Evolutionary conservation across 2,888 invertebrate species (phyloP).

Genomic region (Corbicula japonica): DNA sequence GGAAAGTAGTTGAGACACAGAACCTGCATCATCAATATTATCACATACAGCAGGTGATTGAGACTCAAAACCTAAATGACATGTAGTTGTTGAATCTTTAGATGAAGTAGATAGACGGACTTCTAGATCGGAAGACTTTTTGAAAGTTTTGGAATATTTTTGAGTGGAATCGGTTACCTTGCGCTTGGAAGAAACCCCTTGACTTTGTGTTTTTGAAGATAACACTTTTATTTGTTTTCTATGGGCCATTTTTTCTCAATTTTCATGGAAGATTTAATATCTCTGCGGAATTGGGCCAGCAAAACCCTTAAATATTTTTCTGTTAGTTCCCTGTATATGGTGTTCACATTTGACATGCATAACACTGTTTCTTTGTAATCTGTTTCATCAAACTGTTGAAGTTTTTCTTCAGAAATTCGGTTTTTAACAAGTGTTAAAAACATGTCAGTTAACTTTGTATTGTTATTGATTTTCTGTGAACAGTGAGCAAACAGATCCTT

Average conservation of each 20-base stretch:
- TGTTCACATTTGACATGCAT: neutral
- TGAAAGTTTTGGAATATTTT: neutral
- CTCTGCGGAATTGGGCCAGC: constrained; percentile 41
- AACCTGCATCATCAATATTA: neutral
- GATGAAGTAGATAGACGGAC: neutral
- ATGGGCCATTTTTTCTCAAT: constrained; percentile 52
- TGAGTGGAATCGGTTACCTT: neutral
- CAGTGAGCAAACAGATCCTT: constrained; percentile 29
- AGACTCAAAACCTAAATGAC: neutral
- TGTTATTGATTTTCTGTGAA: constrained; percentile 1
- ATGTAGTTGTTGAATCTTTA: constrained; percentile 4
- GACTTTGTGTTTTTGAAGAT: neutral
- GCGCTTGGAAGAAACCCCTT: no score
- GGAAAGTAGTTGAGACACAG: constrained; percentile 2
- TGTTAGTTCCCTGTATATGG: constrained; percentile 3
- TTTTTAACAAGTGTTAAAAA: constrained; percentile 17
- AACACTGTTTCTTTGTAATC: neutral
- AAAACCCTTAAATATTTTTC: constrained; percentile 40
- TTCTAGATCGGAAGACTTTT: neutral
- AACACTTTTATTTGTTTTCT: constrained; percentile 43
- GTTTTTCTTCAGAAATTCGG: constrained; percentile 8
- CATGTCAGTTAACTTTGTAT: constrained; percentile 10
- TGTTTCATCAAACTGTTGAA: constrained; percentile 35
- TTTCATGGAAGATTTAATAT: constrained; percentile 41
- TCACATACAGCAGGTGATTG: neutral